Evolutionary conservation across 2,888 invertebrate species (phyloP), one percentile per base, ranked within the genome.

Genomic region (Cheilosia vulpina): DNA sequence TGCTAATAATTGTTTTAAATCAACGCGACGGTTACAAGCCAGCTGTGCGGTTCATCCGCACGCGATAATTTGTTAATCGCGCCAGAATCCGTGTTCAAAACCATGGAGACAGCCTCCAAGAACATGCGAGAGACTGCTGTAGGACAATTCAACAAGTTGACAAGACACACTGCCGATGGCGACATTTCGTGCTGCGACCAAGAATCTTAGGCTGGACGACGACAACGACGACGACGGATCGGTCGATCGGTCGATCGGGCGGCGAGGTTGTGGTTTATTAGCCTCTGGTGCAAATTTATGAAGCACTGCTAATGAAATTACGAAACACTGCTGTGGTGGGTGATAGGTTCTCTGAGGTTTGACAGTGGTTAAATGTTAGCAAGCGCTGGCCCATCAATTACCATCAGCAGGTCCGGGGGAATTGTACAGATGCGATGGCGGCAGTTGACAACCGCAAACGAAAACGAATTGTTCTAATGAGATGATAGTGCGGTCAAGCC

Each of bases 261-360:
- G 58, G 34, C 55, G 76, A 65, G 84, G 60, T 66, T 80, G 84
- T 85, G 75, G 84, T 85, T 85, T 80, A 85, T 85, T 80, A 76
- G 84, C 60, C 84, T 76, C 52, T 57, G 38, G 45, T 75, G 65
- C 65, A 84, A 79, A 84, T 80, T 84, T 84, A 80, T 84, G 75
- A 80, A 79, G 71, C 80, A 76, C 76, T 71, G 75, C 71, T 80
- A 80, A 84, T 85, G 79, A 85, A 80, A 85, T 85, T 85, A 50
- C 80, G 85, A 85, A 81, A 85, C 62, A 53, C 60, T 66, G 50
- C 65, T 58, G 68, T 43, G 71, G 84, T 79, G 84, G 71, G 71
- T 77, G 80, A 71, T 85, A 71, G 71, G 85, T 85, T 81, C 79
- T 79, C 27, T 57, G 66, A 45, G 73, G 73, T 60, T 47, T 55